Base-by-base conservation (phyloP, 1,140 invertebrate genomes). In the Battus philenor region DNA sequence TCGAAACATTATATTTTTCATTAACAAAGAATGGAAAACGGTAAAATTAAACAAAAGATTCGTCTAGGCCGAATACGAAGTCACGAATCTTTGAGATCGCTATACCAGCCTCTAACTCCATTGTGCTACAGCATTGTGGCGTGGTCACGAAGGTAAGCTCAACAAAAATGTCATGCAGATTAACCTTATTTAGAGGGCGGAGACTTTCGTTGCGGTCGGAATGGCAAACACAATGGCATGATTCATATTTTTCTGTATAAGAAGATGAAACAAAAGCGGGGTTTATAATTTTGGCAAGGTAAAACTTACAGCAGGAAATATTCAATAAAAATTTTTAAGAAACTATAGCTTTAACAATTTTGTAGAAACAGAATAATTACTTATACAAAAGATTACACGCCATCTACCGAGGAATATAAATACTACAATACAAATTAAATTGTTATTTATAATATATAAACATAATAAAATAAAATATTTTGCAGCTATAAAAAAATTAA, bases 141-240 rank as follows among this genome's bases (percentile, higher is more conserved):
- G 26, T 26, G 38, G 24, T 41, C 38, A 41, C 38, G 38, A 54
- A 60, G 44, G 44, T 55, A 43, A 44, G 54, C 30, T 59, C 46
- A 33, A 46, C 61, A 67, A 54, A 66, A 71, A 62, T 60, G 59
- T 69, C 59, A 60, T 54, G 51, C 58, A 61, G 59, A 65, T 67
- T 68, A 64, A 65, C 73, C 69, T 72, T 75, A 68, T 72, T 69
- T 61, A 57, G 65, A 52, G 50, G 58, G 44, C 57, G 51, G 53
- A 45, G 47, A 45, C 59, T 47, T 57, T 9, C 62, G 64, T 60
- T 50, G 52, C 60, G 61, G 50, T 67, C 48, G 45, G 54, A 43
- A 51, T 56, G 50, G 54, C 60, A 59, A 75, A 68, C 57, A 76
- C 68, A 75, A 78, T 71, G 34, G 50, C 20, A 57, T 71, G 68